Conservation (phyloP, 2,888 invertebrate genomes). For the Coelinius sp. region DNA sequence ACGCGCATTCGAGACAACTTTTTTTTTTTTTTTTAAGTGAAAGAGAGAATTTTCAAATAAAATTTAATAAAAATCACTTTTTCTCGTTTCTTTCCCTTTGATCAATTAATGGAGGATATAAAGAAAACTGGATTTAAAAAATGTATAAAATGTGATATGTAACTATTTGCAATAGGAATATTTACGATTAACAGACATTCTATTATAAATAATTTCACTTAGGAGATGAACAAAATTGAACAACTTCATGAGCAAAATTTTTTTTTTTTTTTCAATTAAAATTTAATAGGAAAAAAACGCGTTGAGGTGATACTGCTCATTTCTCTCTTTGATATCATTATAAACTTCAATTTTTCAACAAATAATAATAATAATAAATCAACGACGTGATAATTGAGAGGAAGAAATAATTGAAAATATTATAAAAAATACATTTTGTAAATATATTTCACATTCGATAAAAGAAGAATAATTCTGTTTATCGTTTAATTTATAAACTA, state of each 20-base stretch:
- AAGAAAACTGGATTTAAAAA: constrained; percentile 37
- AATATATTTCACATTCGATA: constrained; percentile 54
- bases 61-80: constrained; percentile 14
- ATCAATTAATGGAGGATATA: neutral
- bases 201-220: constrained; percentile 30
- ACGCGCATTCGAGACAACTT: constrained; percentile 17
- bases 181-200: constrained; percentile 52
- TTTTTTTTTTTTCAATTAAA: constrained; percentile 34
- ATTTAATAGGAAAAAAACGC: constrained; percentile 35
- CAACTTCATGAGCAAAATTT: neutral
- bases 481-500: constrained; percentile 67
- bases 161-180: constrained; percentile 67
- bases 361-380: neutral
- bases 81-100: constrained; percentile 24
- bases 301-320: constrained; percentile 28
- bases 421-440: constrained; percentile 58
- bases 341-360: neutral
- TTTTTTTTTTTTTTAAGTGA: constrained; percentile 32
- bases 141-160: constrained; percentile 62
- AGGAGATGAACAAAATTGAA: constrained; percentile 27
- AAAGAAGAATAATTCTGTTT: constrained; percentile 51
- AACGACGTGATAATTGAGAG: constrained; percentile 28
- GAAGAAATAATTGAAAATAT: constrained; percentile 63
- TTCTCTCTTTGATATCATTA: neutral
- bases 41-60: constrained; percentile 9